phyloP scores from a whole-genome alignment of 2,888 invertebrate species.

The Lordiphosa fenestrarum region DNA sequence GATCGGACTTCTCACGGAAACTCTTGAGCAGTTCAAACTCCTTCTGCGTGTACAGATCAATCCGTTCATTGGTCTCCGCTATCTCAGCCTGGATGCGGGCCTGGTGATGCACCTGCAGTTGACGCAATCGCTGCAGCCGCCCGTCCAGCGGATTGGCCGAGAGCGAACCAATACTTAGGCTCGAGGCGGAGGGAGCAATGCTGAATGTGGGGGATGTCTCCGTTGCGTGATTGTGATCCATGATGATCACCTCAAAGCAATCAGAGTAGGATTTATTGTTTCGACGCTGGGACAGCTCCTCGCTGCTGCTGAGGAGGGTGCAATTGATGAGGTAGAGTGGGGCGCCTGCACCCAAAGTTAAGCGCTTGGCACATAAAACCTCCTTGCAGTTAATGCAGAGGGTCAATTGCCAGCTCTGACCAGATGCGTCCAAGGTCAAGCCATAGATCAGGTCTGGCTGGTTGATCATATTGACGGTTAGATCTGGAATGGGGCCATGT shows the following conservation, averaged over 20 bases:
- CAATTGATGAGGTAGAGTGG: constrained; percentile 71
- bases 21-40: constrained; percentile 88
- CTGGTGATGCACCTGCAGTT: constrained; percentile 83
- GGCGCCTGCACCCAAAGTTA: constrained; percentile 28
- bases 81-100: constrained; percentile 86
- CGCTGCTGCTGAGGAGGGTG: constrained; percentile 81
- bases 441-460: constrained; percentile 75
- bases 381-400: constrained; percentile 78
- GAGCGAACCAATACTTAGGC: constrained; percentile 49
- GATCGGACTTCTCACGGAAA: constrained; percentile 86
- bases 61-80: constrained; percentile 86
- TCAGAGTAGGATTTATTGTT: constrained; percentile 86
- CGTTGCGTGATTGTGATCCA: constrained; percentile 78
- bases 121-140: constrained; percentile 62
- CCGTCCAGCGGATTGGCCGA: constrained; percentile 37
- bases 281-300: constrained; percentile 83
- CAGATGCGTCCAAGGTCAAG: constrained; percentile 56
- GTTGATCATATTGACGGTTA: constrained; percentile 67
- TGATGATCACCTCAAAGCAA: constrained; percentile 86
- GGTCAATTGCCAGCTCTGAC: constrained; percentile 72
- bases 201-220: constrained; percentile 78
- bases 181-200: constrained; percentile 34
- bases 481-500: constrained; percentile 74
- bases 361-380: constrained; percentile 73
- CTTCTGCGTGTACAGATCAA: constrained; percentile 87